A percentile compares a stretch with the other conserved stretches of the same genome.
phyloP scores from a whole-genome alignment of 2,113 vertebrate genomes.

The Meleagris gallopavo region DNA sequence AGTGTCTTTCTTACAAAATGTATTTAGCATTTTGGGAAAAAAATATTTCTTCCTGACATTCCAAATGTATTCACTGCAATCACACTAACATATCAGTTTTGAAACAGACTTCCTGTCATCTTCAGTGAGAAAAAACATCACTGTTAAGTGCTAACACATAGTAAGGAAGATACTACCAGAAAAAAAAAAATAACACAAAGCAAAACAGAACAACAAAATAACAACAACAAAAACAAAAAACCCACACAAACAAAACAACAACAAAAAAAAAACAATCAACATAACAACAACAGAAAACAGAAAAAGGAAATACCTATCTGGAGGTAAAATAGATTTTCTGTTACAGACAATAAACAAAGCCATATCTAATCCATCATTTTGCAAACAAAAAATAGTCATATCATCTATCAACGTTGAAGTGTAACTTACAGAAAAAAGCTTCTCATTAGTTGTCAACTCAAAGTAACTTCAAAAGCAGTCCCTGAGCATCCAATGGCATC shows the following conservation, averaged over 20 bases:
- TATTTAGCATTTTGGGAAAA: not conserved
- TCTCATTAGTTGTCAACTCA: conserved; percentile 50
- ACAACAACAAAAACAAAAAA: not conserved
- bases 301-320: not conserved
- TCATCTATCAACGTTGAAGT: not conserved
- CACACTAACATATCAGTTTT: not conserved
- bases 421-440: conserved; percentile 22
- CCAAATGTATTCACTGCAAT: not conserved
- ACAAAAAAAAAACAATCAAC: not conserved
- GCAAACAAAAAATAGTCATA: not conserved
- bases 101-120: conserved; percentile 37
- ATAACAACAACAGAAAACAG: not conserved
- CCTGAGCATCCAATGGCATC: conserved; percentile 18
- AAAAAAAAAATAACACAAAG: not conserved
- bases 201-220: not conserved
- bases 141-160: not conserved
- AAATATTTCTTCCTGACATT: not conserved
- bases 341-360: not conserved
- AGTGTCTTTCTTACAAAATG: not conserved
- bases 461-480: conserved; percentile 53
- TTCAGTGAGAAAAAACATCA: conserved; percentile 10
- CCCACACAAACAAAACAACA: no score
- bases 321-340: not conserved
- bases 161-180: not conserved
- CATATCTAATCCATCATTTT: not conserved